Evolutionary conservation across 2,888 invertebrate species (phyloP), one percentile per base, ranked within the genome.

Genomic region (Imbricaverruca yamaguchii): DNA sequence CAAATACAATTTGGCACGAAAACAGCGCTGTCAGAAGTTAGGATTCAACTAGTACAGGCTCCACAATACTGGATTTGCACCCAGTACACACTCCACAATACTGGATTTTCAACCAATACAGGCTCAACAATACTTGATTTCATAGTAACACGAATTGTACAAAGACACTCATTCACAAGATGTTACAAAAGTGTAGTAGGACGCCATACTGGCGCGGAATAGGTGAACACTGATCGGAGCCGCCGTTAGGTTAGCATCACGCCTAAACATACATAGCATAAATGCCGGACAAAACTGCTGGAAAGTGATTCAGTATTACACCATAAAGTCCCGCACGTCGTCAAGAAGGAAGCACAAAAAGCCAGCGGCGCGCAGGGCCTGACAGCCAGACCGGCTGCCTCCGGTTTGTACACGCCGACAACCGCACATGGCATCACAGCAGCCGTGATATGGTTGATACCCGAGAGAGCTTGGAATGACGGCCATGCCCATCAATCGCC

Each of bases 1-100:
- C 67, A 25, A 25, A 25, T 67, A 25, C 67, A 67, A 67, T 67
- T 67, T 67, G 67, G 67, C 67, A 67, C 67, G 23, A 23, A 67
- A 67, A 12, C 23, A 23, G 23, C 21, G 3, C 65, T 10, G 65
- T 23, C 67, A 25, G 12, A 67, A 67, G 67, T 25, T 67, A 25
- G 11, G 25, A 67, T 23, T 67, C 39, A 39, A 39, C 39, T 39
- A 39, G 39, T 4, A 39, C 39, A 39, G 39, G 39, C 39, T 39
- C 2, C 4, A 39, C 39, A 39, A 39, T 39, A 39, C 39, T 39
- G 39, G 39, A 25, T n/a, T n/a, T 63, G 63, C 67, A 67, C 25
- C 12, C 67, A 67, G 25, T 25, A 67, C 21, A 67, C 6, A 11
- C n/a, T 67, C 63, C 67, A 67, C 25, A 25, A 67, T 67, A 21